Base-by-base conservation (phyloP, 2,888 invertebrate species). In the Tachina lurida region DNA sequence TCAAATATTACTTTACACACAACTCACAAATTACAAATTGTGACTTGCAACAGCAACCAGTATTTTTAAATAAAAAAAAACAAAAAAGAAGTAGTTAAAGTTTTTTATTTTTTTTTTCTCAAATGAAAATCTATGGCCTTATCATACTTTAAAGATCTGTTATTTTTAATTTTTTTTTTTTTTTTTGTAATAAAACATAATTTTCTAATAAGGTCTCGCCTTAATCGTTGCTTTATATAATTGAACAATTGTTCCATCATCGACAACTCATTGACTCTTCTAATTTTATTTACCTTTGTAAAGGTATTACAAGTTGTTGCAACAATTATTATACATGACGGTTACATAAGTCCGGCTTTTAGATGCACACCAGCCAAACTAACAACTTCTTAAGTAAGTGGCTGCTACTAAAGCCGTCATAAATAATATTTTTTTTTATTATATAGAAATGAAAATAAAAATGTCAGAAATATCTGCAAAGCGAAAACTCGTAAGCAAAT, bases 331-430 rank as follows among this genome's bases (percentile, higher is more conserved):
- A 39, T 67, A 10, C 31, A 58, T n/a, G 43, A 15, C 41, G 31
- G 45, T 77, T 41, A 2, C 47, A 60, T 68, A 68, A 78, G 54
- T 78, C 78, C 58, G 70, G 70, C 60, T 70, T 78, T 31, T 17
- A 31, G 10, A 58, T 17, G 2, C 15, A 22, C 2, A 43, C 60
- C n/a, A 22, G 52, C 10, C 41, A 0, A 41, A n/a, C 13, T 17
- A n/a, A 22, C 52, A n/a, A 47, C 54, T 52, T n/a, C 52, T 78
- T 19, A 78, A 70, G 68, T 62, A 78, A 70, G 68, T 62, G 70
- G 77, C 58, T 60, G 41, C 41, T 68, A n/a, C n/a, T 58, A 77
- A 43, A 22, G 68, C 78, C 70, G 78, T 49, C 68, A 54, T 70
- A 60, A 70, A 70, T 62, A 70, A 62, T 70, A 52, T 70, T 62